Evolutionary conservation across 2,888 invertebrate genomes (phyloP).

Genomic region (Heliconius charithonia): DNA sequence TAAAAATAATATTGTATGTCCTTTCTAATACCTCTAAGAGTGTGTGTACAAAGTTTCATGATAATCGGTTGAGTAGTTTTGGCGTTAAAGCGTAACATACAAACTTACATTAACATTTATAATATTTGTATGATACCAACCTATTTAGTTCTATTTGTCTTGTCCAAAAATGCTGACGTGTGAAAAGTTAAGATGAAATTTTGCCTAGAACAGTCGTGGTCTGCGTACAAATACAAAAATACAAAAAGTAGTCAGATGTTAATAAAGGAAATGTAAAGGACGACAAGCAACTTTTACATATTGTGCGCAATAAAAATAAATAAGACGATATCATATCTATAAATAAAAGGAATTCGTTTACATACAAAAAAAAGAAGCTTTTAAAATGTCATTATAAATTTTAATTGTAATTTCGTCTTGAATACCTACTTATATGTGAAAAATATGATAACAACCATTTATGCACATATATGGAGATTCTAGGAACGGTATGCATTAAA

Average conservation of each 20-base stretch:
- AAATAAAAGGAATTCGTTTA: background rate
- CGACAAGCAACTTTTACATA: constrained; percentile 23
- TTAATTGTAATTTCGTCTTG: constrained; percentile 18
- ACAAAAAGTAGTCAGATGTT: constrained; percentile 10
- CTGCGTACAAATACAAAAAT: background rate
- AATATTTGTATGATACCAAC: background rate
- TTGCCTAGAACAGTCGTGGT: background rate
- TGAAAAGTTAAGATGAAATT: background rate
- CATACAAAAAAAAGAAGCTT: constrained; percentile 2
- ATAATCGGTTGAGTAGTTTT: too few relatives aligned
- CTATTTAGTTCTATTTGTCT: background rate
- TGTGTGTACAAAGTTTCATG: too few relatives aligned
- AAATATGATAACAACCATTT: constrained; percentile 12
- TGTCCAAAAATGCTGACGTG: background rate
- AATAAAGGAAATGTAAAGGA: constrained; percentile 20
- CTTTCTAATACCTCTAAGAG: too few relatives aligned
- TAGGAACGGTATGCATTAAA: constrained; percentile 24
- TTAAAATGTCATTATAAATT: constrained; percentile 23
- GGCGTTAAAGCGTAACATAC: too few relatives aligned
- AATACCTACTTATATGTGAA: background rate
- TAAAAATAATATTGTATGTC: too few relatives aligned
- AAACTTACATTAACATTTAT: too few relatives aligned
- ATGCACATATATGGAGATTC: constrained; percentile 19
- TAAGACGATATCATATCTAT: constrained; percentile 10
- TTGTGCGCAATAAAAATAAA: constrained; percentile 1